Base-by-base conservation (phyloP, 53 echinoderm and acorn worm species). In the Hippasteria phrygiana region DNA sequence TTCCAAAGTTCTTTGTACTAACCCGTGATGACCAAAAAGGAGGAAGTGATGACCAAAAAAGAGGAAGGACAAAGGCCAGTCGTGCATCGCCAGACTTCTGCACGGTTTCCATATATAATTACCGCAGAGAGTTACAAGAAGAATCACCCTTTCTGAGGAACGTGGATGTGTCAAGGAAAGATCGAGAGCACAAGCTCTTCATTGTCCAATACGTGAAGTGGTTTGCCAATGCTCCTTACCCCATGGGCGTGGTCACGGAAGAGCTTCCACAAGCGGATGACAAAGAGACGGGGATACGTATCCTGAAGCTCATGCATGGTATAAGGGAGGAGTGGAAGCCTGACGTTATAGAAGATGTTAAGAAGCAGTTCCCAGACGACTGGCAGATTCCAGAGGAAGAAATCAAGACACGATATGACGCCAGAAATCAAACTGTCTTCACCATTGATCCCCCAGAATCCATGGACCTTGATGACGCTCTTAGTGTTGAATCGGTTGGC, bases 381-480 rank as follows among this genome's bases (percentile, higher is more conserved):
- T 94, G 96, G 94, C 20, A 53, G 43, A 94, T 96, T 69, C 94
- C 96, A 32, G 46, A 90, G 20, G 55, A 62, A 6, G 94, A 91
- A 46, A 46, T 91, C 22, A 39, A 62, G 6, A 36, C 55, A 38
- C 73, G 94, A 56, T 9, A n/a, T 34, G 88, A 91, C 55, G 74
- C 87, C 53, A 65, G 91, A 55, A 43, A 53, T 43, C 55, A 55
- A 20, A 53, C 36, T 14, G 82, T 77, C 31, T 96, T 96, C 48
- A 96, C 96, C 20, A 94, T 93, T 26, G 96, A 95, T 59, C 94
- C 90, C 43, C 89, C 76, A 6, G 90, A 87, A 1, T 80, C 93
- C 11, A 65, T 87, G 35, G 96, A 96, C 55, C 80, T 96, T 5
- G 96, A 96, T 83, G 96, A 96, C 90, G 96, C 94, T 42, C 76